A percentile compares a stretch with the other conserved stretches of the same genome.
Conservation (phyloP, 2,797 vertebrate genomes). For the Sebastes hubbsi region DNA sequence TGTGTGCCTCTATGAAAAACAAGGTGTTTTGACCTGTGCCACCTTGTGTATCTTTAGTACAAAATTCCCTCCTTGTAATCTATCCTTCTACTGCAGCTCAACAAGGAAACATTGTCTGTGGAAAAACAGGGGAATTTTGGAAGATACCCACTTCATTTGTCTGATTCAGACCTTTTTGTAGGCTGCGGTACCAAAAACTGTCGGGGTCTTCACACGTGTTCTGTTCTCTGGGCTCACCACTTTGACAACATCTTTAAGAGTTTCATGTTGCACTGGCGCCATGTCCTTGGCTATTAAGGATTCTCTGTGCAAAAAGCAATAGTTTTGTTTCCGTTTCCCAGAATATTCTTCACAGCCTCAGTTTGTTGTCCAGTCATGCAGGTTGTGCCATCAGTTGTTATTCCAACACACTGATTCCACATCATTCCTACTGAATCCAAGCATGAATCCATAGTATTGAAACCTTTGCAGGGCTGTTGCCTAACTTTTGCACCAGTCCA, state of each 20-base stretch:
- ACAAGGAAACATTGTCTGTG: not conserved
- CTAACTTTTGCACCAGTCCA: not conserved
- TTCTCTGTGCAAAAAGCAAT: not conserved
- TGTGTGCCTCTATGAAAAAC: not conserved
- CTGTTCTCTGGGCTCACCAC: not conserved
- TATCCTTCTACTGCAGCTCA: not conserved
- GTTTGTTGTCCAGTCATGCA: not conserved
- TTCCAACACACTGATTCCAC: not conserved
- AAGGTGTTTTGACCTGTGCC: not conserved
- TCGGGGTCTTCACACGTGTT: not conserved
- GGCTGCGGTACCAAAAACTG: not conserved
- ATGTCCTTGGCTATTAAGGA: not conserved
- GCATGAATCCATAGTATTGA: not conserved
- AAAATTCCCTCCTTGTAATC: not conserved
- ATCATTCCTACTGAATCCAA: not conserved
- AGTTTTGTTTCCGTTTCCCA: not conserved
- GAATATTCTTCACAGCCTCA: not conserved
- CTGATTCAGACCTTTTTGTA: not conserved
- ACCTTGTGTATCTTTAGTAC: not conserved
- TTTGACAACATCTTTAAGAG: not conserved
- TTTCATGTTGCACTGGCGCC: not conserved
- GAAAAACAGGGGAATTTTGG: not conserved
- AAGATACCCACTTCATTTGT: not conserved
- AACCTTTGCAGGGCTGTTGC: not conserved
- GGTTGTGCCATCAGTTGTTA: not conserved